Evolutionary conservation across 2,113 vertebrate genomes (phyloP).

Genomic region (Brevimyrus niger): DNA sequence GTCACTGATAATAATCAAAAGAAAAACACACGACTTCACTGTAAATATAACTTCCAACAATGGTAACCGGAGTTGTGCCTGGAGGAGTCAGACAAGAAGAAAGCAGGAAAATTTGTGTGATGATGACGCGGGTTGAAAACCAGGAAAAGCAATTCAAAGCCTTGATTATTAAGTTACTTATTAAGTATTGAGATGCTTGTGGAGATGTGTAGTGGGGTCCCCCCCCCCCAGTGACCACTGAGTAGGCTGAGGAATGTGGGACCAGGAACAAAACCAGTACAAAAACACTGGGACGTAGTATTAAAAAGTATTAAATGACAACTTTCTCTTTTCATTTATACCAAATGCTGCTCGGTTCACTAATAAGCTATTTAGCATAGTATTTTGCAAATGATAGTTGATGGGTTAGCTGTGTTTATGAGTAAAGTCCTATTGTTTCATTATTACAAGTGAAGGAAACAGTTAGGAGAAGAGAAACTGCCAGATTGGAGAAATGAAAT

Average conservation of each 20-base stretch:
- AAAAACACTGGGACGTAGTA: background rate
- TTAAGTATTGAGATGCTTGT: background rate
- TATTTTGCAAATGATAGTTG: background rate
- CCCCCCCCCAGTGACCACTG: background rate
- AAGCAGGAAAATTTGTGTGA: background rate
- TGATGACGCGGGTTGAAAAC: background rate
- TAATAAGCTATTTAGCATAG: background rate
- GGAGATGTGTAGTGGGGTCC: background rate
- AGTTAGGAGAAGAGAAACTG: background rate
- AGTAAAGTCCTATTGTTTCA: background rate
- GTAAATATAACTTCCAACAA: background rate
- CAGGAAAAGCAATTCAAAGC: background rate
- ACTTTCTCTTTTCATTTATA: background rate
- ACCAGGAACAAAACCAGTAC: background rate
- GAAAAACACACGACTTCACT: background rate
- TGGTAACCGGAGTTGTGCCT: background rate
- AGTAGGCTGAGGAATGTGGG: background rate
- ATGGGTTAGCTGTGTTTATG: background rate
- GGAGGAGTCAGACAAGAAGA: background rate
- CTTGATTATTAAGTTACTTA: background rate
- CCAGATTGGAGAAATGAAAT: background rate
- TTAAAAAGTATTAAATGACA: background rate
- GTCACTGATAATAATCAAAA: background rate
- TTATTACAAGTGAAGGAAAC: background rate
- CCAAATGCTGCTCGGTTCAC: background rate